Percentiles rank a stretch among this genome's conserved stretches.
phyloP scores from a whole-genome alignment of 2,888 invertebrate genomes.

The Platerodrilus igneus region DNA sequence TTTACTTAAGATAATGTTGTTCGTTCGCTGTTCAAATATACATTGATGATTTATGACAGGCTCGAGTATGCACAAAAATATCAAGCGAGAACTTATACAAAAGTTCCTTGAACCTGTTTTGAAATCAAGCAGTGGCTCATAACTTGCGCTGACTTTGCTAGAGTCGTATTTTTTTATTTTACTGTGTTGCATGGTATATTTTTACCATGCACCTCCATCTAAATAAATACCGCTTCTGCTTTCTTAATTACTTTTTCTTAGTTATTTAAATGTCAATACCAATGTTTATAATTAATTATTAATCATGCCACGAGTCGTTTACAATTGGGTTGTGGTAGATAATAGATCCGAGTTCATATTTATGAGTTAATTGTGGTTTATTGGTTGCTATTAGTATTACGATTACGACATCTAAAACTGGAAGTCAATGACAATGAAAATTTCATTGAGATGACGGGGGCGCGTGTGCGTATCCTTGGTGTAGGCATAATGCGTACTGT shows the following conservation, averaged over 20 bases:
- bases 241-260: neutral
- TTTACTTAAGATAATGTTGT: neutral
- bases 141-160: constrained; percentile 28
- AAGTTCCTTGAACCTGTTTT: constrained; percentile 30
- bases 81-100: constrained; percentile 4
- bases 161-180: constrained; percentile 25
- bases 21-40: neutral
- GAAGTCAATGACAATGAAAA: constrained; percentile 10
- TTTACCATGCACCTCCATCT: too few relatives aligned
- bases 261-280: too few relatives aligned
- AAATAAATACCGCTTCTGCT: neutral
- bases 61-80: too few relatives aligned
- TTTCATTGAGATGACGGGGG: constrained; percentile 7
- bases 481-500: constrained; percentile 15
- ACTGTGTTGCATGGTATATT: too few relatives aligned
- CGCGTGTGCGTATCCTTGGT: constrained; percentile 8
- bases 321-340: too few relatives aligned
- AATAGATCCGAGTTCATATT: too few relatives aligned
- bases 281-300: too few relatives aligned
- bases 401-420: too few relatives aligned
- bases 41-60: too few relatives aligned
- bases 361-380: too few relatives aligned
- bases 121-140: constrained; percentile 27
- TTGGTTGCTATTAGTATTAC: too few relatives aligned
- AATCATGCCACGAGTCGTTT: too few relatives aligned